Base-by-base conservation (phyloP, 2,113 vertebrate genomes). In the Trematocara macrostoma region DNA sequence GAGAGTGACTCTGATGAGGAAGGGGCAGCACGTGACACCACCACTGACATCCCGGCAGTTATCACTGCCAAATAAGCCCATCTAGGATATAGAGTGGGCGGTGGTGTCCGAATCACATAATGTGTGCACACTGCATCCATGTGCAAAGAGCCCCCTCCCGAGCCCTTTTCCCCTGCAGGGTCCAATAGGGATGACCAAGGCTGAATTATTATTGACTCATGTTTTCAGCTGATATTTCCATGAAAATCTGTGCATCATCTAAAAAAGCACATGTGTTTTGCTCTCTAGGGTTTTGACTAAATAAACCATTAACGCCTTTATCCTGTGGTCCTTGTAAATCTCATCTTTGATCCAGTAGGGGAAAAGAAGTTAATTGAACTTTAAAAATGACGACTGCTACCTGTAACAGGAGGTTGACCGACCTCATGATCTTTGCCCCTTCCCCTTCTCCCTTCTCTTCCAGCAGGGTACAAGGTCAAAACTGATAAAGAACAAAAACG, bases 31-130 rank as follows among this genome's bases (percentile, higher is more conserved):
- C 57, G 80, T 2, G 89, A 88, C 26, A 6, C 78, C 87, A 88
- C 89, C 82, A 94, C 90, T 40, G 91, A 93, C 12, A 55, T 86
- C 18, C 91, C 96, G 1, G 82, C 56, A 8, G 89, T 96, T 57
- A 78, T 96, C 82, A 93, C 91, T 4, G 95, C 96, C 89, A 96
- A 96, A 90, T 96, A 95, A 94, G 52, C 80, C 56, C 84, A 76
- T 45, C 23, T 40, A 79, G 51, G 61, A 61, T 71, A 14, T 12
- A 18, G 38, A 55, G 74, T 9, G 40, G 80, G 59, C 5, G 7
- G 81, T 69, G 84, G 87, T 18, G 78, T 87, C 57, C 38, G 45
- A 79, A 64, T 79, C 64, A 81, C 64, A 40, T 78, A 79, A 81
- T 83, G 61, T 83, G 71, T n/a, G 23, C 69, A 76, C 69, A 57